phyloP scores from a whole-genome alignment of 1,140 invertebrate genomes.

The Ceratosolen solmsi region DNA sequence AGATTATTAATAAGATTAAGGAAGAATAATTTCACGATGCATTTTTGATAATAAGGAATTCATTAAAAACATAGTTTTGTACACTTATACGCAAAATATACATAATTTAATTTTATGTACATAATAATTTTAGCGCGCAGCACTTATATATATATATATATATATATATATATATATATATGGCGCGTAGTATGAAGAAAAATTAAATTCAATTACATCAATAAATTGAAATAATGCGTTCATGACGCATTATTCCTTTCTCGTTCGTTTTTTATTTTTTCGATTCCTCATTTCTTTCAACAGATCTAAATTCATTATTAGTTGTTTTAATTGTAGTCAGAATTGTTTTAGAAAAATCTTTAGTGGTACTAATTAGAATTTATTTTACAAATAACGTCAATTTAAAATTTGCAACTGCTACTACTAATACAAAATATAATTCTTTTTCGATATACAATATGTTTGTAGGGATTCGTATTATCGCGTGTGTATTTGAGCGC shows the following conservation, averaged over 20 bases:
- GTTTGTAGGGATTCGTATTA: too few relatives aligned
- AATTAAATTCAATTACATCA: too few relatives aligned
- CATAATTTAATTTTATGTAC: slow-evolving; percentile 49
- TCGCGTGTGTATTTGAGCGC: too few relatives aligned
- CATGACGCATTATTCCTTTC: too few relatives aligned
- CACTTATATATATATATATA: slow-evolving; percentile 29
- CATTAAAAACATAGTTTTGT: slow-evolving; percentile 28
- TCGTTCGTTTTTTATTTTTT: too few relatives aligned
- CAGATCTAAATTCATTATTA: background rate
- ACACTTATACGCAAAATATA: slow-evolving; percentile 17
- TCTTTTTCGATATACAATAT: slow-evolving; percentile 17
- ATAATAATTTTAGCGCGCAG: slow-evolving; percentile 35
- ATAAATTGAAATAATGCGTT: slow-evolving; percentile 26
- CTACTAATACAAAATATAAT: slow-evolving; percentile 34
- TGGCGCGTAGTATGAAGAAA: too few relatives aligned
- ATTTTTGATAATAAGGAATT: slow-evolving; percentile 35
- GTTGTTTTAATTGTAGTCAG: background rate
- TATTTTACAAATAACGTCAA: background rate
- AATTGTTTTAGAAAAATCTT: too few relatives aligned
- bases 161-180: too few relatives aligned
- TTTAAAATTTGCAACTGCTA: slow-evolving; percentile 9
- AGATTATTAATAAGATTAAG: background rate
- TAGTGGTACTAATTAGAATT: background rate
- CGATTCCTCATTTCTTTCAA: too few relatives aligned
- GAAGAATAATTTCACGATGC: background rate